Evolutionary conservation across 1,140 invertebrate species (phyloP), one percentile per base, ranked within the genome.

Genomic region (Drosophila sulfurigaster): DNA sequence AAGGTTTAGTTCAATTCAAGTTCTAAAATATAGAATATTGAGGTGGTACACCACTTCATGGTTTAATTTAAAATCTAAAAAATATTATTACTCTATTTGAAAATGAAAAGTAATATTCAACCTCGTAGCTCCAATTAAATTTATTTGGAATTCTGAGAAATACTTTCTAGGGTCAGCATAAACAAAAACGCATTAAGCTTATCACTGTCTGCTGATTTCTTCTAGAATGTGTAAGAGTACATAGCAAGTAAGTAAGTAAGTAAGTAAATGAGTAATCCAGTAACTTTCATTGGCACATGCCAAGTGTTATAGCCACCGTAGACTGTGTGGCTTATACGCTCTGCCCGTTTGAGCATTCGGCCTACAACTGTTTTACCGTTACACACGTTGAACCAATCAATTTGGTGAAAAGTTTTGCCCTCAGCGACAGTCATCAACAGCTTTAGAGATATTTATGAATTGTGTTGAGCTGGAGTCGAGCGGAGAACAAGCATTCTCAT

Each of bases 281-380:
- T 3, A 57, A 57, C 54, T 57, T 57, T 57, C 54, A 20, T 57
- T 57, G 15, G 6, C 51, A 8, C 5, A 10, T 30, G 25, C 28
- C 28, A 13, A 52, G 51, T n/a, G 3, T 35, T 54, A 32, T 32
- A 54, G 28, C n/a, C 51, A 35, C 15, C 35, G 51, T 32, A 5
- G n/a, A 10, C 28, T 8, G 20, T 16, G 11, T 54, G 49, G 20
- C 3, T 30, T 30, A 52, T 30, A 15, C 30, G 28, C 1, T 35
- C 51, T 54, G 30, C 28, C 30, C 51, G 51, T 46, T 25, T 45
- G 13, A 57, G n/a, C 63, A 64, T 38, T 60, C 66, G 51, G 66
- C 72, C 72, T 70, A 75, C 52, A 63, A 75, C 58, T 57, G 58
- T 64, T 70, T 75, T 70, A 64, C 52, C 59, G 67, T 70, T 75